A percentile compares a stretch with the other conserved stretches of the same genome.
phyloP scores from a whole-genome alignment of 2,797 vertebrate species.

The Ceryle rudis region DNA sequence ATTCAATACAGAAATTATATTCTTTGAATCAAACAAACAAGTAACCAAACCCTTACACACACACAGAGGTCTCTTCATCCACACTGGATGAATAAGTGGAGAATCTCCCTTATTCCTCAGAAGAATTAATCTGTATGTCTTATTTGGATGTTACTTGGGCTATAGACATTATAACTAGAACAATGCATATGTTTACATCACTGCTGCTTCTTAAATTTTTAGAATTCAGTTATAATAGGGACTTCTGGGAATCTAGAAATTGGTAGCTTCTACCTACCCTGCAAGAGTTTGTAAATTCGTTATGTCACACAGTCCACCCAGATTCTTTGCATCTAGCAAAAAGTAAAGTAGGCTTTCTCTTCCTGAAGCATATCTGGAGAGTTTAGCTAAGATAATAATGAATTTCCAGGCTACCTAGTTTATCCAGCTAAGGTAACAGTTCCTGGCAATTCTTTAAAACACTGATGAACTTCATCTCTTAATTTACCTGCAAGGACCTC shows the following conservation, averaged over 20 bases:
- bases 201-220: not conserved
- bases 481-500: not conserved
- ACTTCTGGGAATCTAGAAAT: conserved; percentile 40
- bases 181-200: conserved; percentile 5
- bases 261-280: not conserved
- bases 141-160: not conserved
- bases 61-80: not conserved
- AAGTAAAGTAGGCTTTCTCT: not conserved
- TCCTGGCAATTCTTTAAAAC: not conserved
- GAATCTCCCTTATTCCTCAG: not conserved
- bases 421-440: not conserved
- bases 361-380: not conserved
- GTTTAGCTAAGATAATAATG: not conserved
- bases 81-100: not conserved
- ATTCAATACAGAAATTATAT: not conserved
- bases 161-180: not conserved
- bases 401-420: not conserved
- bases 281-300: not conserved
- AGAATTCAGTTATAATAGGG: conserved; percentile 36
- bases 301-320: not conserved
- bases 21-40: conserved; percentile 29
- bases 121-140: not conserved
- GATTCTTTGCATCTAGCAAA: not conserved
- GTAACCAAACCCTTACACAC: not conserved
- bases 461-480: not conserved